Conservation (phyloP, 2,888 invertebrate genomes). For the Bruchidius siliquastri region DNA sequence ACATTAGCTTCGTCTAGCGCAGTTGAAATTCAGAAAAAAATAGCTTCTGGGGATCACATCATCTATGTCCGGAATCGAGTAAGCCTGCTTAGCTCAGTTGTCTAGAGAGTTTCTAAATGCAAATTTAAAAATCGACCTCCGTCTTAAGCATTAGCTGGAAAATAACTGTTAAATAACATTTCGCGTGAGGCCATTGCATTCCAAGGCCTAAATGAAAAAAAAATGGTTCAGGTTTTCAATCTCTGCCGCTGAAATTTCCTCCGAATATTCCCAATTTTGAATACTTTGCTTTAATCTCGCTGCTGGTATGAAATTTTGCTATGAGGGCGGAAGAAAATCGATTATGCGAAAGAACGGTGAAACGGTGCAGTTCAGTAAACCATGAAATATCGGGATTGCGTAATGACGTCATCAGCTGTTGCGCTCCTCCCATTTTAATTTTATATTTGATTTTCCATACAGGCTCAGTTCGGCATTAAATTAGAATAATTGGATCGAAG, state of each 20-base stretch:
- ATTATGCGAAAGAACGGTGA: not conserved
- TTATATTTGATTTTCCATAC: not conserved
- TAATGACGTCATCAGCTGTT: not conserved
- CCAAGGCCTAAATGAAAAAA: too few species aligned
- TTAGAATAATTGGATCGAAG: not conserved
- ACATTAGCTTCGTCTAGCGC: too few species aligned
- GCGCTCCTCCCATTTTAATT: not conserved
- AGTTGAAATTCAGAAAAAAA: too few species aligned
- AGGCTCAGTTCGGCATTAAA: not conserved
- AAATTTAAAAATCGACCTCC: too few species aligned
- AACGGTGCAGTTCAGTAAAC: not conserved
- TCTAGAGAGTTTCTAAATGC: too few species aligned
- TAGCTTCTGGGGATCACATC: too few species aligned
- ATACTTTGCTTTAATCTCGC: not conserved
- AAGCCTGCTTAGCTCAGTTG: too few species aligned
- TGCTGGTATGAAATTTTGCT: not conserved
- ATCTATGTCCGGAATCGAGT: too few species aligned
- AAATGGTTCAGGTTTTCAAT: too few species aligned
- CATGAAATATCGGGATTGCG: not conserved
- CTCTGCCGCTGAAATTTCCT: not conserved
- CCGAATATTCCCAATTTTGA: not conserved
- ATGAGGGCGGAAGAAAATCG: not conserved
- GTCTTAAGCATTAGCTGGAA: too few species aligned
- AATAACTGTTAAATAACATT: too few species aligned
- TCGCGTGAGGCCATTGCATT: too few species aligned